Evolutionary conservation across 2,888 invertebrate species (phyloP), one percentile per base, ranked within the genome.

Genomic region (Lithophane socia): DNA sequence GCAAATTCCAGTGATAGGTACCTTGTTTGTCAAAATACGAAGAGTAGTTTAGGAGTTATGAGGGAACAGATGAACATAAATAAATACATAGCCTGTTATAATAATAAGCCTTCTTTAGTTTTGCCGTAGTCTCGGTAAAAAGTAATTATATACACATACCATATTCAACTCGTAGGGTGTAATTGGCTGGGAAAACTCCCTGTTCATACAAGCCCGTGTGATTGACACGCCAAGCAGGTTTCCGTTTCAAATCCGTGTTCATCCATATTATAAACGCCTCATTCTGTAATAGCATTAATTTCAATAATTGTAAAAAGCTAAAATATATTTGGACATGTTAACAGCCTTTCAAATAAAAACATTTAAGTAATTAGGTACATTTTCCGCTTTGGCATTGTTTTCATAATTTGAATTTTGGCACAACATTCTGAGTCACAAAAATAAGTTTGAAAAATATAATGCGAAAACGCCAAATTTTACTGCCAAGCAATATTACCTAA

Each of bases 181-280:
- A 87, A 0, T 16, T 42, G 2, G 42, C 83, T 0, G 54, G 44
- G 0, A 68, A 63, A 0, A 87, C n/a, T 9, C 88, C 87, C 0
- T 67, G 7, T 47, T 64, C n/a, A 12, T 65, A 77, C 0, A 8
- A 1, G 2, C 12, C 77, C 4, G 72, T 80, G 44, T 73, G 64
- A 18, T 80, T 66, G 5, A 88, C 44, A 5, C 73, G 47, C 74
- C 74, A 78, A 5, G 52, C 73, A 24, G 88, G 87, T 44, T 87
- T 87, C 0, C 60, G 65, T 37, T 75, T 77, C 69, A 77, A 21
- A 37, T 88, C 87, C 0, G 91, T 91, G 49, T 84, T 86, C 92
- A 92, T 92, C 91, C 92, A 92, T 1, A 84, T 87, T 63, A 90
- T 91, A 65, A 92, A 92, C 1, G 67, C 75, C 60, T 90, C 90